These are phyloP conservation scores for Otolemur crassicaudatus DNA, from an alignment of 2,797 vertebrate genomes.

Conservation along the genomic window DNA sequence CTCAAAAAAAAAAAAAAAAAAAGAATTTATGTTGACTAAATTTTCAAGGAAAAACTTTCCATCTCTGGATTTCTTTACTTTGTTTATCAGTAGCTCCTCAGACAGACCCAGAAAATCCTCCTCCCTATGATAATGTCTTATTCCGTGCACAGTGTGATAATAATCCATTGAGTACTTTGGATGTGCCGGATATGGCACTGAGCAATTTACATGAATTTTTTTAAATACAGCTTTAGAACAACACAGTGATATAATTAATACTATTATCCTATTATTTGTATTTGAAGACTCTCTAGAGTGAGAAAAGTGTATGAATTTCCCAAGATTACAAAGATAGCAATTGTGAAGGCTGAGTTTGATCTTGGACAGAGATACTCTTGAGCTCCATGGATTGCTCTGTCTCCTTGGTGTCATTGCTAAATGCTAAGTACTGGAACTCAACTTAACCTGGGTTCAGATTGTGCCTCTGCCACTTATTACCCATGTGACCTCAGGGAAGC, in stretches of 20 bases:
- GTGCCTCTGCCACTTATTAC: neutral
- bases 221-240: neutral
- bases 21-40: slow-evolving; percentile 6
- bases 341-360: neutral
- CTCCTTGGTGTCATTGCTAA: neutral
- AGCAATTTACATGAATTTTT: neutral
- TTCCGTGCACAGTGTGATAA: neutral
- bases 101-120: neutral
- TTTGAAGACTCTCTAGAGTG: neutral
- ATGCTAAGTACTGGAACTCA: neutral
- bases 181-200: neutral
- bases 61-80: neutral
- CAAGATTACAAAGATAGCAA: neutral
- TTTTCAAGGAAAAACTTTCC: neutral
- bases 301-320: neutral
- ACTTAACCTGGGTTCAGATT: neutral
- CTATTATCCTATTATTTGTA: neutral
- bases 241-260: neutral
- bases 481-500: neutral
- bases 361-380: neutral
- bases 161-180: neutral
- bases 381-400: accelerated
- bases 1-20: too few relatives aligned
- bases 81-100: neutral
- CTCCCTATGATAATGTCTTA: neutral